Conservation (phyloP, 2,888 invertebrate species). For the Mimumesa dahlbomi region DNA sequence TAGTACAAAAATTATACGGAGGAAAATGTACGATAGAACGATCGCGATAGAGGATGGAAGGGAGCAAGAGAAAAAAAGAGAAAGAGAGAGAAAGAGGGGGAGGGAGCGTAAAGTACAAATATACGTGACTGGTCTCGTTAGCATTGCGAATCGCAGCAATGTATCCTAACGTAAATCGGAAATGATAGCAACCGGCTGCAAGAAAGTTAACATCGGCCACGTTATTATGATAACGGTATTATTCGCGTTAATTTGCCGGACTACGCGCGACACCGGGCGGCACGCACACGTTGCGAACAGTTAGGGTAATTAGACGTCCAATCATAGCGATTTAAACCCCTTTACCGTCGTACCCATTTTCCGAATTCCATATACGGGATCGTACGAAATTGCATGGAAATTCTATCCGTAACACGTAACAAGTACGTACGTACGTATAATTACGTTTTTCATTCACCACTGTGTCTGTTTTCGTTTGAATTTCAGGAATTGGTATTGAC, state of each 20-base stretch:
- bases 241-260: constrained; percentile 61
- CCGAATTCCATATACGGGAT: constrained; percentile 19
- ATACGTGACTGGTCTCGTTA: constrained; percentile 30
- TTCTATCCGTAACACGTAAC: neutral
- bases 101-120: neutral
- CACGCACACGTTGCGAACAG: constrained; percentile 63
- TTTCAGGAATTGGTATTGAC: constrained; percentile 84
- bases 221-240: constrained; percentile 66
- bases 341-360: too few species aligned
- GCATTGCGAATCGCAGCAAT: neutral
- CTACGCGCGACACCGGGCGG: constrained; percentile 25
- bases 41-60: neutral
- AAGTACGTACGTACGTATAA: too few species aligned
- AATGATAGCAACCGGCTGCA: constrained; percentile 3
- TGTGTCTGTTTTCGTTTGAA: constrained; percentile 3
- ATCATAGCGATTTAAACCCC: constrained; percentile 69
- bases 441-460: neutral
- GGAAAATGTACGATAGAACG: too few species aligned
- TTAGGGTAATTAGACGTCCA: constrained; percentile 71
- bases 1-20: too few species aligned
- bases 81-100: neutral
- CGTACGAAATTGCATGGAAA: constrained; percentile 41
- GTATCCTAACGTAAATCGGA: constrained; percentile 16
- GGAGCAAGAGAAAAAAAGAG: constrained; percentile 7
- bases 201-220: constrained; percentile 48